Evolutionary conservation across 2,888 invertebrate genomes (phyloP).

Genomic region (Dasysyrphus tricinctus): DNA sequence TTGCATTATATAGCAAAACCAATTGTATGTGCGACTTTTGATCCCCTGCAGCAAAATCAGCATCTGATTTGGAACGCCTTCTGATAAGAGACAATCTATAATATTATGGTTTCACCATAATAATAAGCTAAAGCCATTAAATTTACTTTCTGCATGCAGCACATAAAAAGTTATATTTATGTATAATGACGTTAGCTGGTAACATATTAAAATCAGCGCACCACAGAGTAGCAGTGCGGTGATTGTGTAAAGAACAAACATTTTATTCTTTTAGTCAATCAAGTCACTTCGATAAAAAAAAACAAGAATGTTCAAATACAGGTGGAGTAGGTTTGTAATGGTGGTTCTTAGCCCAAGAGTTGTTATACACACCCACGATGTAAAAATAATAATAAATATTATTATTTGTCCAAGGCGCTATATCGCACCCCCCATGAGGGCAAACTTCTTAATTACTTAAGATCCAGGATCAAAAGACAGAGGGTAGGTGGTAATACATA

Average conservation of each 20-base stretch:
- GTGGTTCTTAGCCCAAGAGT: background rate
- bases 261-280: background rate
- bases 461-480: slow-evolving; percentile 47
- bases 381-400: slow-evolving; percentile 1
- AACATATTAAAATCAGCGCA: background rate
- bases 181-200: background rate
- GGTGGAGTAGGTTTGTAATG: background rate
- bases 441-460: background rate
- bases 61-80: slow-evolving; percentile 1
- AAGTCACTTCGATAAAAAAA: background rate
- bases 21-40: background rate
- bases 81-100: slow-evolving; percentile 1
- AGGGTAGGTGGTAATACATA: background rate
- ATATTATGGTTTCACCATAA: background rate
- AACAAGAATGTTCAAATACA: background rate
- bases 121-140: background rate
- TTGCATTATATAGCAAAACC: background rate
- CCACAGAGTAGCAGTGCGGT: background rate
- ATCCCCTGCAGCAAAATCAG: background rate
- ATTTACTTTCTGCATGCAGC: background rate
- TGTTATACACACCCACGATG: slow-evolving; percentile 13
- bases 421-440: background rate
- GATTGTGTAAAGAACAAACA: background rate
- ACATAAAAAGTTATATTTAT: background rate
- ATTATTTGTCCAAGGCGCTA: background rate